phyloP scores from a whole-genome alignment of 2,888 invertebrate species.

The Eupithecia centaureata region DNA sequence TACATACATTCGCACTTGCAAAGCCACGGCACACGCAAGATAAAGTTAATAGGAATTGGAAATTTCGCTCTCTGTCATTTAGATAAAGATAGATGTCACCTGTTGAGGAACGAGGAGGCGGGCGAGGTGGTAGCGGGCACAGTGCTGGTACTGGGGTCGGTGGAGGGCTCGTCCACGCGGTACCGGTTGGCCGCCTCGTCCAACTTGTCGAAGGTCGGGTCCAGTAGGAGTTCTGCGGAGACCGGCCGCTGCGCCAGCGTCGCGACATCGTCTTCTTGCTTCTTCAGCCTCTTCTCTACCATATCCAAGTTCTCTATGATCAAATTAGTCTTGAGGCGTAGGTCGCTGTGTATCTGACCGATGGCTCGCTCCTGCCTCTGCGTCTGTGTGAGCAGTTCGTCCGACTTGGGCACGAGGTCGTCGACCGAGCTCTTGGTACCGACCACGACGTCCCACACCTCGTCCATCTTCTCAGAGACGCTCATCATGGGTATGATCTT shows the following conservation, averaged over 20 bases:
- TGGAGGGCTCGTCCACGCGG: constrained; percentile 71
- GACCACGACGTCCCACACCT: constrained; percentile 95
- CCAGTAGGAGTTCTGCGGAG: constrained; percentile 88
- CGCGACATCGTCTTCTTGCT: constrained; percentile 93
- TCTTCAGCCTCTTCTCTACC: constrained; percentile 92
- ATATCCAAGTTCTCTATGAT: constrained; percentile 94
- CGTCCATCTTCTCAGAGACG: constrained; percentile 95
- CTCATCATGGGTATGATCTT: constrained; percentile 93
- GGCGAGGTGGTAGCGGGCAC: constrained; percentile 64
- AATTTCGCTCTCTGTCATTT: constrained; percentile 51
- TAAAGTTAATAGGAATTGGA: constrained; percentile 16
- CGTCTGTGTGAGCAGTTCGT: constrained; percentile 92
- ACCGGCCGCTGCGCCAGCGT: constrained; percentile 89
- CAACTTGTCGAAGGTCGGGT: constrained; percentile 90
- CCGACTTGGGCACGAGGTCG: constrained; percentile 93
- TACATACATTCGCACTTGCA: constrained; percentile 43
- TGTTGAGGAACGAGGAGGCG: constrained; percentile 64
- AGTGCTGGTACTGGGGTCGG: constrained; percentile 72
- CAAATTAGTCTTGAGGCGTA: constrained; percentile 91
- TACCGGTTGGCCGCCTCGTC: constrained; percentile 91
- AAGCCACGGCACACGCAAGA: constrained; percentile 46
- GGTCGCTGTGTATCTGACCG: constrained; percentile 92
- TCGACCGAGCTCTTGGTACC: constrained; percentile 95
- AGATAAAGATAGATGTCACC: constrained; percentile 72
- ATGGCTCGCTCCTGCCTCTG: constrained; percentile 94